Evolutionary conservation across 2,797 vertebrate genomes (phyloP).

Genomic region (Acanthurus leucopareius): DNA sequence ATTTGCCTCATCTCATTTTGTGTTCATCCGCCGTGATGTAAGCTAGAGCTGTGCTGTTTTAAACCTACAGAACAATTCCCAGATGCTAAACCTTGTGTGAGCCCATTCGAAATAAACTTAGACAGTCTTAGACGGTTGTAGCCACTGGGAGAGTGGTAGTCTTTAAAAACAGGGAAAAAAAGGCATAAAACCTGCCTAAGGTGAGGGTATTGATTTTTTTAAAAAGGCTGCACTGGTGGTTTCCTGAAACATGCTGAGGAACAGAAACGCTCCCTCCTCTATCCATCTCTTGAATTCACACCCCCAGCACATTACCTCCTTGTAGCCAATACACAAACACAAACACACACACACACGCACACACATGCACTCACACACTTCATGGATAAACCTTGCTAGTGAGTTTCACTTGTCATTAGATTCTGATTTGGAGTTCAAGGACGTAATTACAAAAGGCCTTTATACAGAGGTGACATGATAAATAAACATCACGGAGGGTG

Average conservation of each 20-base stretch:
- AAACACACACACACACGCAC: background rate
- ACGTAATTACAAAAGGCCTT: conserved; percentile 14
- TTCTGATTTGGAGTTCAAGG: conserved; percentile 16
- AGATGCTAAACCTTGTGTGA: conserved; percentile 47
- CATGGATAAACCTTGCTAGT: no score
- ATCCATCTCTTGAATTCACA: conserved; percentile 29
- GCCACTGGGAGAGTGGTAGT: conserved; percentile 40
- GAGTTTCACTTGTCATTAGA: conserved; percentile 40
- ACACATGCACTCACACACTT: background rate
- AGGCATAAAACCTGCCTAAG: conserved; percentile 64
- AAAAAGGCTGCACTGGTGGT: conserved; percentile 64
- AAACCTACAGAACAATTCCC: conserved; percentile 20
- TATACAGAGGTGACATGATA: no score
- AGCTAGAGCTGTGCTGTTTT: conserved; percentile 15
- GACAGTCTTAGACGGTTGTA: conserved; percentile 24
- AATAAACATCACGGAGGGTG: no score
- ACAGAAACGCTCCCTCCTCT: conserved; percentile 38
- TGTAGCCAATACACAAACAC: conserved; percentile 3
- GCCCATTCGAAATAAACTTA: conserved; percentile 50
- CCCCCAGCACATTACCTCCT: conserved; percentile 29
- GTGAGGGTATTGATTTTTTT: conserved; percentile 73
- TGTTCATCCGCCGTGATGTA: conserved; percentile 8
- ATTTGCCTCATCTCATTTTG: conserved; percentile 18
- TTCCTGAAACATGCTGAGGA: conserved; percentile 67
- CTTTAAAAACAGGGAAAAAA: conserved; percentile 31